A percentile compares a stretch with the other conserved stretches of the same genome.
Conservation (phyloP, 2,797 vertebrate genomes). For the Takifugu ocellatus region DNA sequence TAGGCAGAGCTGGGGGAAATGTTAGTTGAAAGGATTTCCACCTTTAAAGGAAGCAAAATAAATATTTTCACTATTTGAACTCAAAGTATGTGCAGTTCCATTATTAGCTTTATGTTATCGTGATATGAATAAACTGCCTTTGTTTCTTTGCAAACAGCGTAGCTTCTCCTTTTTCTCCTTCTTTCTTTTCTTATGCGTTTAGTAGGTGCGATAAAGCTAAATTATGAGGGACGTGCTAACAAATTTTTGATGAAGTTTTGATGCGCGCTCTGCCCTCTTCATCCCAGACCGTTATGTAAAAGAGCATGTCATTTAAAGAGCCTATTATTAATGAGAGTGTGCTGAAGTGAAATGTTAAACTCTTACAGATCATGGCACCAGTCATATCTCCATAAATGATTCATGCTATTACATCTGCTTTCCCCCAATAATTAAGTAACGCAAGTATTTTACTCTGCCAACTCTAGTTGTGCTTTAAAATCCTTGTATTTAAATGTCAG, state of each 20-base stretch:
- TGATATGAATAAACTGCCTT: too few relatives aligned
- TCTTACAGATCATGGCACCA: constrained; percentile 60
- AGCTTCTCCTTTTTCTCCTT: background rate
- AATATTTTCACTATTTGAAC: constrained; percentile 34
- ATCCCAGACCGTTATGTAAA: constrained; percentile 33
- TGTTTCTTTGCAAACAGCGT: background rate
- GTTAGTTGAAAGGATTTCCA: constrained; percentile 63
- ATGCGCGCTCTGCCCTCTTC: constrained; percentile 4
- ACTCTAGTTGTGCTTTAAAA: constrained; percentile 67
- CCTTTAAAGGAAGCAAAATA: constrained; percentile 58
- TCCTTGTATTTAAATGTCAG: constrained; percentile 75
- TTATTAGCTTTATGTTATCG: too few relatives aligned
- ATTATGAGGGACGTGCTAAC: too few relatives aligned
- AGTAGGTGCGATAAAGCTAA: background rate
- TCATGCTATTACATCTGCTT: constrained; percentile 61
- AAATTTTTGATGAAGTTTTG: too few relatives aligned
- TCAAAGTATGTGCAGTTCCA: too few relatives aligned
- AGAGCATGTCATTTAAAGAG: constrained; percentile 53
- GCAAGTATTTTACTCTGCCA: constrained; percentile 68
- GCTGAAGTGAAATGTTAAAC: constrained; percentile 73
- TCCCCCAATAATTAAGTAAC: constrained; percentile 74
- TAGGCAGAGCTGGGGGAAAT: constrained; percentile 63
- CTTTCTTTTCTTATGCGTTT: background rate
- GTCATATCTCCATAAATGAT: constrained; percentile 70
- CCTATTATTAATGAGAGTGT: constrained; percentile 39